Conservation (phyloP, 2,113 vertebrate genomes). For the Ceyx melanurus region DNA sequence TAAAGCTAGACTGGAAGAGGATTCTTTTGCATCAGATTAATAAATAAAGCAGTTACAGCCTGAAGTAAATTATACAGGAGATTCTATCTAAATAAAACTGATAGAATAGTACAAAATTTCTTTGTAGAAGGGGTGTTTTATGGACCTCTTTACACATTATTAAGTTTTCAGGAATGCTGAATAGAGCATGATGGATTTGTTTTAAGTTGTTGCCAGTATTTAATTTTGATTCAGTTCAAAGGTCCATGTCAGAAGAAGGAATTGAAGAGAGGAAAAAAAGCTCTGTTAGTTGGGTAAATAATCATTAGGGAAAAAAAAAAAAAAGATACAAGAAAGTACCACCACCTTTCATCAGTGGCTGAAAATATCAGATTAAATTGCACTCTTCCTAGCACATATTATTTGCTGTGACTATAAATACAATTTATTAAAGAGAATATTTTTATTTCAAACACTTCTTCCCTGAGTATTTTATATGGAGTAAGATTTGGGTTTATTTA, state of each 20-base stretch:
- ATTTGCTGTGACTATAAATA: constrained; percentile 25
- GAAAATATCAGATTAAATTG: constrained; percentile 60
- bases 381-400: constrained; percentile 42
- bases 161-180: constrained; percentile 68
- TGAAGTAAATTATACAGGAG: constrained; percentile 47
- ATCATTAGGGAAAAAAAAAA: background rate
- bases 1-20: constrained; percentile 44
- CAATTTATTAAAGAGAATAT: constrained; percentile 48
- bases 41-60: constrained; percentile 49
- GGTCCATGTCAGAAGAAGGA: constrained; percentile 41
- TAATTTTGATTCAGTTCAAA: constrained; percentile 74
- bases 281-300: constrained; percentile 21
- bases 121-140: constrained; percentile 63
- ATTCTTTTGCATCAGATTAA: constrained; percentile 55
- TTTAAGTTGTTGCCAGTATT: constrained; percentile 63
- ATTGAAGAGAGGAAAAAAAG: constrained; percentile 16
- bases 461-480: background rate
- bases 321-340: constrained; percentile 4
- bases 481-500: background rate
- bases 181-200: constrained; percentile 60
- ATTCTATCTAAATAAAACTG: constrained; percentile 12
- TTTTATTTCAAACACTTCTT: constrained; percentile 63
- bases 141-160: constrained; percentile 61
- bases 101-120: constrained; percentile 43
- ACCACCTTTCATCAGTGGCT: constrained; percentile 52